Conservation (phyloP, 2,888 invertebrate species). For the Stenoptilia bipunctidactyla region DNA sequence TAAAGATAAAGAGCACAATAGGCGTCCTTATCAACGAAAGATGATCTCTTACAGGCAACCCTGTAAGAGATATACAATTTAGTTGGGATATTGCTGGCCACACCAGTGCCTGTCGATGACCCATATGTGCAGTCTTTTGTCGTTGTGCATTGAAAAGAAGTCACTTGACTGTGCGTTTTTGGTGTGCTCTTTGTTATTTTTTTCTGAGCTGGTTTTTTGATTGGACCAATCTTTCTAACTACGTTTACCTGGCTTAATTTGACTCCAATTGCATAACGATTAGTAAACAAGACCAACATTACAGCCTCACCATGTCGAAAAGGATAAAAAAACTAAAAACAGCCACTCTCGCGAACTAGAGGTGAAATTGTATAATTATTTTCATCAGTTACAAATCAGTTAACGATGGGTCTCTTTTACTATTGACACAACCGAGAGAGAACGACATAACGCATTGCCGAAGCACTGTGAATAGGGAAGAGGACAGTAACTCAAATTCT, state of each 20-base stretch:
- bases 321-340: constrained; percentile 2
- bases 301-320: constrained; percentile 7
- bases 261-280: not conserved
- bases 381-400: constrained; percentile 6
- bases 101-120: constrained; percentile 3
- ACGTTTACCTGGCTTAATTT: not conserved
- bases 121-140: constrained; percentile 1
- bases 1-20: not conserved
- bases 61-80: not conserved
- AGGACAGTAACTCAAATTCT: constrained; percentile 10
- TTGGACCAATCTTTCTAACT: too few species aligned
- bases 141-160: constrained; percentile 3
- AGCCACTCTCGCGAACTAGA: constrained; percentile 6
- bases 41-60: not conserved
- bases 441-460: constrained; percentile 7
- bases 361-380: constrained; percentile 5
- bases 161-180: constrained; percentile 3
- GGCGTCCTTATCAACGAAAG: too few species aligned
- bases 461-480: constrained; percentile 8
- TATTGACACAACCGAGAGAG: constrained; percentile 6
- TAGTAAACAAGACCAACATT: constrained; percentile 2
- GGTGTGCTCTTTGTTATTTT: constrained; percentile 1
- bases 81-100: constrained; percentile 3
- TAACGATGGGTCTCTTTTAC: constrained; percentile 10
- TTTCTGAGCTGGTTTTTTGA: not conserved